Base-by-base conservation (phyloP, 2,888 invertebrate species). In the Temnothorax unifasciatus region DNA sequence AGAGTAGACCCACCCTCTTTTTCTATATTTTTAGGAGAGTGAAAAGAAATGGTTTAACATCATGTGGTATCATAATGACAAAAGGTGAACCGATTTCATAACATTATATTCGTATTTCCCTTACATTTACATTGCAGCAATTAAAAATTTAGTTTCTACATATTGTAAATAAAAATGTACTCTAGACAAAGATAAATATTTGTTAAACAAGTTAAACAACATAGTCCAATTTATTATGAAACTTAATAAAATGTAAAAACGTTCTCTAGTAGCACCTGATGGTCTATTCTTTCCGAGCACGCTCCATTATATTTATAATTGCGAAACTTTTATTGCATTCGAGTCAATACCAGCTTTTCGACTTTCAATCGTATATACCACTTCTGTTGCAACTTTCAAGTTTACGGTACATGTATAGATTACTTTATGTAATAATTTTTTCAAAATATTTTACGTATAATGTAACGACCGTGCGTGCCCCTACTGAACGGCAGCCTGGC, bases 1-100 rank as follows among this genome's bases (percentile, higher is more conserved):
- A n/a, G 18, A 11, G 9, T 94, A 95, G 94, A 95, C 94, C 94
- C 25, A 94, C 94, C 88, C 93, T 94, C 89, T 95, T 95, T 88
- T 95, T 95, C 92, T 94, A 94, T 93, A 87, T 76, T 61, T 76
- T 84, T 90, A 85, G 91, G 87, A 89, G 82, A 15, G 44, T 63
- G 83, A 90, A 91, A 86, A 85, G 90, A 87, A 90, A 92, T 92
- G 93, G 93, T 93, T 93, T 85, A 69, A 81, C 50, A 59, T 64
- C 38, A 57, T 75, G 86, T 89, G 69, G 88, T 89, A 89, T 79
- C 21, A 83, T 82, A 87, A 91, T 92, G 93, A 89, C 88, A 92
- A 92, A 88, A 88, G 92, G 91, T 92, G 90, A 85, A 76, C 11
- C 4, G 15, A n/a, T 29, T 34, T 61, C 0, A 18, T 64, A 47